Conservation (phyloP, 2,888 invertebrate genomes). For the Pachycephus smyrnensis region DNA sequence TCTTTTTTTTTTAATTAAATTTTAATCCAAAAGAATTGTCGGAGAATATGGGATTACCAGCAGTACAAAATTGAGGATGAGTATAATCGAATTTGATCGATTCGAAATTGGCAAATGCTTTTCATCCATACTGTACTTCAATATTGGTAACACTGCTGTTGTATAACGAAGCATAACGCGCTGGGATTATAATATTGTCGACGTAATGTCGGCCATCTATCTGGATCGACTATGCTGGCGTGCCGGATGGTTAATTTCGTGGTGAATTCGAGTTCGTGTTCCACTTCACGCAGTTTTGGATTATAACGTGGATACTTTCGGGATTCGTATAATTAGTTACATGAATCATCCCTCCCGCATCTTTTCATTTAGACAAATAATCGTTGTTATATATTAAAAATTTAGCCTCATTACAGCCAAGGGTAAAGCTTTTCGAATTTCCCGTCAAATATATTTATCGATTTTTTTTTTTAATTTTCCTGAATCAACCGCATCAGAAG, state of each 20-base stretch:
- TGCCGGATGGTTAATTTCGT: slow-evolving; percentile 42
- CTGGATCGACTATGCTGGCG: slow-evolving; percentile 38
- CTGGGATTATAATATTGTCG: slow-evolving; percentile 51
- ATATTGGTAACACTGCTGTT: neutral
- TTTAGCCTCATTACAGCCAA: too few species aligned
- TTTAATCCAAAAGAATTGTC: neutral
- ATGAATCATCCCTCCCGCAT: neutral
- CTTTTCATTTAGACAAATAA: neutral
- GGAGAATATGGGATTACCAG: neutral
- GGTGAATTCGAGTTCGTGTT: slow-evolving; percentile 28
- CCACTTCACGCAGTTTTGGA: neutral
- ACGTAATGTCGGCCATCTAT: slow-evolving; percentile 49
- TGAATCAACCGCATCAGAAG: too few species aligned
- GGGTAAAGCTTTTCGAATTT: neutral
- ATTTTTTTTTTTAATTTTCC: too few species aligned
- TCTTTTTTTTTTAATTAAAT: neutral
- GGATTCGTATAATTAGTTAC: neutral
- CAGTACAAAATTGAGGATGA: neutral
- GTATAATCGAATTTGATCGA: neutral
- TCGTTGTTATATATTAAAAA: neutral
- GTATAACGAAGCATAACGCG: neutral
- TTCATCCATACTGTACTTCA: neutral
- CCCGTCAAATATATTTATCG: neutral
- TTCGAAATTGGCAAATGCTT: neutral
- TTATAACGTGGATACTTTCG: slow-evolving; percentile 1